These are phyloP conservation scores for Acrocephalus arundinaceus DNA, from an alignment of 2,113 vertebrate genomes.

Conservation along the genomic window DNA sequence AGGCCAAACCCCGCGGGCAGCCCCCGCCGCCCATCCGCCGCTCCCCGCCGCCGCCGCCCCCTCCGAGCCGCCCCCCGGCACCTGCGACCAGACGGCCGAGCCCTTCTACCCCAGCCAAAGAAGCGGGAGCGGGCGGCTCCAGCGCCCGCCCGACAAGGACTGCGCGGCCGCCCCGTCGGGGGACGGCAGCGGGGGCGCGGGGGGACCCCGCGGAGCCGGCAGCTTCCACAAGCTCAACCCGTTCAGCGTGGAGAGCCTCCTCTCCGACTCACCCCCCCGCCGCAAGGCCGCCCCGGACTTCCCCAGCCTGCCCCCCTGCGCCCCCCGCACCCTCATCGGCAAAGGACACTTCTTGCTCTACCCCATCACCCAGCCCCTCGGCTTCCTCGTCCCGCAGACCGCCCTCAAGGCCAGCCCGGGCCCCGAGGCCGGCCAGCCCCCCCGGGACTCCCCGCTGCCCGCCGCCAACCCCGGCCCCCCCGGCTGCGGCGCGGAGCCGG, in stretches of 20 bases:
- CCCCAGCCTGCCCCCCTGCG: not conserved
- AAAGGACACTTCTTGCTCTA: not conserved
- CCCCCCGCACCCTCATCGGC: not conserved
- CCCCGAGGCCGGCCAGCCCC: not conserved
- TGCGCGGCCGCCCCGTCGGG: slow-evolving; percentile 67
- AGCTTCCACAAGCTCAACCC: slow-evolving; percentile 88
- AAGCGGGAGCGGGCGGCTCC: slow-evolving; percentile 75
- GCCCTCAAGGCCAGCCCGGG: not conserved
- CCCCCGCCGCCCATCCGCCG: not conserved
- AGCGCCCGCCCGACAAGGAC: slow-evolving; percentile 77
- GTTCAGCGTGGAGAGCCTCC: slow-evolving; percentile 93
- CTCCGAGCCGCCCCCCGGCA: slow-evolving; percentile 66
- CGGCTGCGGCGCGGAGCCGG: no score
- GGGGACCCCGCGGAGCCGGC: slow-evolving; percentile 72
- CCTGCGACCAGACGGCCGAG: slow-evolving; percentile 79
- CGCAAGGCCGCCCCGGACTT: not conserved
- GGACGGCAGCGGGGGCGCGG: slow-evolving; percentile 53
- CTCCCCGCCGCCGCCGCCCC: slow-evolving; percentile 17
- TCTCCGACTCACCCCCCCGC: slow-evolving; percentile 75
- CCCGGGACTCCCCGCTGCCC: no score
- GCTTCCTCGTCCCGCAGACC: not conserved
- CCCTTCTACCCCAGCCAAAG: slow-evolving; percentile 84
- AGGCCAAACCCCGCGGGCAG: not conserved
- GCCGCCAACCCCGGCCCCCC: no score
- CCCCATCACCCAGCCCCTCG: not conserved